Percentiles rank a stretch among this genome's conserved stretches.
Evolutionary conservation across 2,113 vertebrate genomes (phyloP).

Genomic region (Bucco capensis): DNA sequence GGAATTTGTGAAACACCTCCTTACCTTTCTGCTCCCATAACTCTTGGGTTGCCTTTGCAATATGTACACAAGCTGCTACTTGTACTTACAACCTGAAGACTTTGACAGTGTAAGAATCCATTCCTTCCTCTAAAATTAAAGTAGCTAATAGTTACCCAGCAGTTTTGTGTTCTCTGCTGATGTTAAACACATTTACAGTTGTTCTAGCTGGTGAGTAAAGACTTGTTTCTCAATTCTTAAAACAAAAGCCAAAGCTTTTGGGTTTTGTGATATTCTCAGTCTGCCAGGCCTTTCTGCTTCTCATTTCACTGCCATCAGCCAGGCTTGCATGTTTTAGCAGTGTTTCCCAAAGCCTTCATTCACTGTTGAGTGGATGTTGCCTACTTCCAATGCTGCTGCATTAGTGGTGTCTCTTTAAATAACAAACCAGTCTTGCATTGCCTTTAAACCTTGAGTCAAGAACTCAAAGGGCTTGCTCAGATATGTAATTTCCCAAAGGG

Average conservation of each 20-base stretch:
- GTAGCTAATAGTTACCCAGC: not conserved
- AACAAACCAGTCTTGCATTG: not conserved
- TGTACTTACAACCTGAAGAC: not conserved
- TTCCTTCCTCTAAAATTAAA: not conserved
- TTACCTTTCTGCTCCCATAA: not conserved
- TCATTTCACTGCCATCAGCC: not conserved
- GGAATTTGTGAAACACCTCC: not conserved
- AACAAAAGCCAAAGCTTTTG: not conserved
- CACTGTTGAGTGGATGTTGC: not conserved
- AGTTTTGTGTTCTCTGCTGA: not conserved
- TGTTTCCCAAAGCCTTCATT: not conserved
- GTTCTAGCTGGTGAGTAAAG: not conserved
- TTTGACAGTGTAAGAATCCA: not conserved
- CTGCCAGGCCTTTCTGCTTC: not conserved
- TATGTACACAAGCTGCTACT: not conserved
- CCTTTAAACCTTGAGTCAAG: not conserved
- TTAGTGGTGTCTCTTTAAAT: not conserved
- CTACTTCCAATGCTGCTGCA: not conserved
- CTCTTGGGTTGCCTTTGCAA: not conserved
- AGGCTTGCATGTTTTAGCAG: accelerated
- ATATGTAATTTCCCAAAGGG: not conserved
- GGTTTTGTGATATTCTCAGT: not conserved
- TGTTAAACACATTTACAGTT: not conserved
- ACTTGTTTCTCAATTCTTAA: not conserved
- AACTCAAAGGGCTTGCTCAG: not conserved